These are phyloP conservation scores for Eremophila alpestris DNA, from an alignment of 2,797 vertebrate species.

Conservation along the genomic window DNA sequence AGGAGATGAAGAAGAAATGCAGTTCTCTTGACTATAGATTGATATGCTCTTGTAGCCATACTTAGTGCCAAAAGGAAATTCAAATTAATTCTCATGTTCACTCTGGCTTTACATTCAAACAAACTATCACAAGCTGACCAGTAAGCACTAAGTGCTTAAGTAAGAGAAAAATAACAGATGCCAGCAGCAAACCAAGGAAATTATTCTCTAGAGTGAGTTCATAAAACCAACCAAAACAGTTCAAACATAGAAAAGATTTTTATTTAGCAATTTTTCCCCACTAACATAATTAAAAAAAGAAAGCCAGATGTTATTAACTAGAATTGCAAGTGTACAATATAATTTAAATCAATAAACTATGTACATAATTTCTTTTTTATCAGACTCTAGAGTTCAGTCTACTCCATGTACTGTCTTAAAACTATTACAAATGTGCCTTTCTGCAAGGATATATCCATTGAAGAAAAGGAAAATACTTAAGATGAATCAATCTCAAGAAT, in stretches of 20 bases:
- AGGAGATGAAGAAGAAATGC: constrained; percentile 23
- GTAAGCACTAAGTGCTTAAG: background rate
- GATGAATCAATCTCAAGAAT: background rate
- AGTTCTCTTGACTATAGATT: constrained; percentile 22
- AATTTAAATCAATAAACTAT: background rate
- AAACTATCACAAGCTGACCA: background rate
- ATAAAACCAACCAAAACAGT: background rate
- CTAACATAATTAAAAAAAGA: background rate
- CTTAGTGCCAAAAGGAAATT: constrained; percentile 27
- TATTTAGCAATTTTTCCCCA: background rate
- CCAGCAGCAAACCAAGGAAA: background rate
- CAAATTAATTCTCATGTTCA: background rate
- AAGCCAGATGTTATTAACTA: background rate
- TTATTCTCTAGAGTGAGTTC: background rate
- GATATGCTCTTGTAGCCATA: constrained; percentile 28
- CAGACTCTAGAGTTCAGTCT: background rate
- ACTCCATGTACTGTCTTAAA: background rate
- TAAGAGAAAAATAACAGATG: background rate
- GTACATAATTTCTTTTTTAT: background rate
- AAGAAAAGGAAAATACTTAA: background rate
- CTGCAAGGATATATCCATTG: background rate
- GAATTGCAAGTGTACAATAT: background rate
- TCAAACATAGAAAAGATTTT: background rate
- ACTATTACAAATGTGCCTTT: background rate
- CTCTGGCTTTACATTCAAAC: background rate